Base-by-base conservation (phyloP, 1,140 invertebrate species). In the Trissolcus basalis region DNA sequence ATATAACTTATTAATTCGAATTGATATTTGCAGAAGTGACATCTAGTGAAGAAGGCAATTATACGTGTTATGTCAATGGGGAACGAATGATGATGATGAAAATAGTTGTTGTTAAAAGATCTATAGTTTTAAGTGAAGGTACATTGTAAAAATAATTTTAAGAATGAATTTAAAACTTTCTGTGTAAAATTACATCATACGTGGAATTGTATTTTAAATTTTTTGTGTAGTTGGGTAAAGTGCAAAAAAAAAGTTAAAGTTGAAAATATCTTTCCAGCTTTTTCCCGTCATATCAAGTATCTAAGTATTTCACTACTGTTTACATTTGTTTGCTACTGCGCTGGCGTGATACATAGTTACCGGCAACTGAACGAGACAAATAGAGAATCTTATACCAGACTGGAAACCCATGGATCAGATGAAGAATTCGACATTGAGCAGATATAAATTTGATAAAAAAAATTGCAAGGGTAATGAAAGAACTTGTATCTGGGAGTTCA, bases 231-330 rank as follows among this genome's bases (percentile, higher is more conserved):
- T n/a, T n/a, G n/a, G n/a, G n/a, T n/a, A n/a, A n/a, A n/a, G n/a
- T n/a, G n/a, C n/a, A n/a, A n/a, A n/a, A n/a, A n/a, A n/a, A n/a
- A n/a, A n/a, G n/a, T n/a, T n/a, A n/a, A n/a, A n/a, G n/a, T n/a
- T n/a, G 19, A 27, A 27, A 27, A 27, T 6, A 6, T 3, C 19
- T 27, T 65, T 74, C 0, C 9, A 71, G 72, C 39, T 9, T 69
- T 91, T 79, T 65, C 90, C 2, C 83, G 89, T 9, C 90, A 91
- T 69, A 85, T 90, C 63, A 83, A 87, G 45, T 91, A 91, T 75
- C 80, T 91, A n/a, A 88, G 85, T 36, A 89, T 91, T 70, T 85
- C 91, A 44, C 74, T 91, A 4, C 82, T 90, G 12, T 67, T 91
- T 15, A 87, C 88, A 12, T 83, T 85, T 19, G 82, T 88, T 50